phyloP scores from a whole-genome alignment of 2,113 vertebrate genomes.

The Gorsachius goisagi region DNA sequence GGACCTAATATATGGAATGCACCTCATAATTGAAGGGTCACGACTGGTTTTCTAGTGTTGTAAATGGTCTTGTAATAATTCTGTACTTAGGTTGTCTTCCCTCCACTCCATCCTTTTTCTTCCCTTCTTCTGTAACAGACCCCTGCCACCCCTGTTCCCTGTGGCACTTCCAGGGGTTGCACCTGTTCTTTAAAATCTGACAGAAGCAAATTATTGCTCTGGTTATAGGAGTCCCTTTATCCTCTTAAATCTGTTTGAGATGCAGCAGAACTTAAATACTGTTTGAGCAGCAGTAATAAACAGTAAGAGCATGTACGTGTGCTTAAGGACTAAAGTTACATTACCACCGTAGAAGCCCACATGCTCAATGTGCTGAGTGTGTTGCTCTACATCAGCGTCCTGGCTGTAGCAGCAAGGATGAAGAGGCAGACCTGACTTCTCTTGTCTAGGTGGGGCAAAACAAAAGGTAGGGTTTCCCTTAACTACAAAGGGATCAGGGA shows the following conservation, averaged over 20 bases:
- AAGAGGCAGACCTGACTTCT: neutral
- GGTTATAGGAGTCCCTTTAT: neutral
- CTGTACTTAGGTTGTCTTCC: neutral
- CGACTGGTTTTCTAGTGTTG: neutral
- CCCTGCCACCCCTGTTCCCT: neutral
- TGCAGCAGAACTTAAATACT: neutral
- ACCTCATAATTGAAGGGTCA: neutral
- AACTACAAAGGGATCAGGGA: neutral
- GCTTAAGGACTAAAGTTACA: neutral
- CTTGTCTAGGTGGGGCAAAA: neutral
- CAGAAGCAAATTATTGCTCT: neutral
- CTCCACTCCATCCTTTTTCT: too few relatives aligned
- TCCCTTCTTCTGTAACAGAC: neutral
- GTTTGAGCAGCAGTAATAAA: neutral
- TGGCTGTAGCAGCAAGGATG: neutral
- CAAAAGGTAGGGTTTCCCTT: neutral
- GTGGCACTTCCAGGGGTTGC: neutral
- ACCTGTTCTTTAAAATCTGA: neutral
- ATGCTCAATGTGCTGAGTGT: accelerated
- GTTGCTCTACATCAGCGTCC: neutral
- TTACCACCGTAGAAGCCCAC: neutral
- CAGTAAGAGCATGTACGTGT: accelerated
- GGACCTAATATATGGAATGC: neutral
- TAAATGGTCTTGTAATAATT: neutral
- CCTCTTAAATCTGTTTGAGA: neutral